phyloP scores from a whole-genome alignment of 2,888 invertebrate genomes.

The Cerceris rybyensis region DNA sequence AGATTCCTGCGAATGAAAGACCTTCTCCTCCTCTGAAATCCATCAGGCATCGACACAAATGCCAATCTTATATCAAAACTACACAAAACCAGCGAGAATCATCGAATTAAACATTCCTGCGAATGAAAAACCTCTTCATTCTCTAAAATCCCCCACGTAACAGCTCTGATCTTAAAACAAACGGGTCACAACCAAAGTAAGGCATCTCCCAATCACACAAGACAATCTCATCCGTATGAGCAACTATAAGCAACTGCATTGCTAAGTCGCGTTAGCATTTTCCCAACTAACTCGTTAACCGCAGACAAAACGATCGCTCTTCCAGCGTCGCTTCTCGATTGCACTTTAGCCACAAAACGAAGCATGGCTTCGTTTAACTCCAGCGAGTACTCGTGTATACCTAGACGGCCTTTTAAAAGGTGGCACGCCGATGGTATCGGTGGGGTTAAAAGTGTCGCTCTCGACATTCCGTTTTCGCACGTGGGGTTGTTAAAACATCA shows the following conservation, averaged over 20 bases:
- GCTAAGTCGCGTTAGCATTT: neutral
- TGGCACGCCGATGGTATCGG: slow-evolving; percentile 31
- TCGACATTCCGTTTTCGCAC: slow-evolving; percentile 49
- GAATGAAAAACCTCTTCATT: too few species aligned
- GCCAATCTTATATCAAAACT: too few species aligned
- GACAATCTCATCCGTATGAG: neutral
- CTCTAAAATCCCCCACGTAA: too few species aligned
- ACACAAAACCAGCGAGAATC: too few species aligned
- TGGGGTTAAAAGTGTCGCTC: slow-evolving; percentile 45
- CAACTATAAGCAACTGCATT: neutral
- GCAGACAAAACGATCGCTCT: slow-evolving; percentile 23
- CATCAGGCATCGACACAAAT: too few species aligned
- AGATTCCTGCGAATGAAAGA: too few species aligned
- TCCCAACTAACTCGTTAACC: slow-evolving; percentile 14
- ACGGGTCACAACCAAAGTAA: too few species aligned
- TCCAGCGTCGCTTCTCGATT: slow-evolving; percentile 12
- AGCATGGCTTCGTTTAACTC: neutral
- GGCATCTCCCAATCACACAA: too few species aligned
- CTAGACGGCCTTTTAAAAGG: slow-evolving; percentile 12
- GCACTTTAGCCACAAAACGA: neutral
- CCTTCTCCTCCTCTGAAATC: too few species aligned
- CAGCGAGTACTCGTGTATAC: neutral
- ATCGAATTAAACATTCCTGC: too few species aligned
- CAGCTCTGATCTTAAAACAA: too few species aligned
- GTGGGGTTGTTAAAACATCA: slow-evolving; percentile 62